Base-by-base conservation (phyloP, 2,888 invertebrate genomes). In the Disparrhopalites patrizii region DNA sequence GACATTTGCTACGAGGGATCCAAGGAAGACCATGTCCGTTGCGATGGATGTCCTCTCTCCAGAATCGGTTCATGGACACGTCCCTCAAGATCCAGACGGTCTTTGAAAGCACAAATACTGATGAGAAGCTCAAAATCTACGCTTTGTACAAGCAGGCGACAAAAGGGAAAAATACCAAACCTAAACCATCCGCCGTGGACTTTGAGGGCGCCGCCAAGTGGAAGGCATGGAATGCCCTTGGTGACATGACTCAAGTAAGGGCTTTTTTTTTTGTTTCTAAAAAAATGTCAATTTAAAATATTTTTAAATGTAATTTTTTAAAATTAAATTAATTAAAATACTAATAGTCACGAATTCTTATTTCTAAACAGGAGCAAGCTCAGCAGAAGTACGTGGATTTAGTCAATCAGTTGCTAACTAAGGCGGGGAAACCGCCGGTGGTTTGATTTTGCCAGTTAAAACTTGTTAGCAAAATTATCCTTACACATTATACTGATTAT, bases 111-210 rank as follows among this genome's bases (percentile, higher is more conserved):
- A n/a, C 40, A 3, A 52, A 51, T 7, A 50, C 62, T 18, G 62
- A 51, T 10, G 62, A 62, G 30, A 52, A 62, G 38, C 33, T 62
- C 30, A 18, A 62, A 18, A 27, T 47, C 3, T 62, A 62, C 38
- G 36, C 27, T n/a, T 36, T 50, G 18, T 62, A 52, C 31, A 62
- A 62, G 23, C 62, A 62, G 30, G 51, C 62, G 1, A 36, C 52
- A 13, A 36, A 31, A 25, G 62, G 62, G 2, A 52, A 51, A 52
- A 52, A 52, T 36, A 52, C 15, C 7, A 25, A 25, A 18, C 27
- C 25, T 7, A 51, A 52, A 23, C 62, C 62, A 23, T 20, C 51
- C 2, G 62, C 50, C 3, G 20, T 23, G 5, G 50, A 62, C 23
- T 31, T 62, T 23, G 62, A 62, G n/a, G 52, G 23, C 3, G n/a